Conservation (phyloP, 2,888 invertebrate species). For the Sesia apiformis region DNA sequence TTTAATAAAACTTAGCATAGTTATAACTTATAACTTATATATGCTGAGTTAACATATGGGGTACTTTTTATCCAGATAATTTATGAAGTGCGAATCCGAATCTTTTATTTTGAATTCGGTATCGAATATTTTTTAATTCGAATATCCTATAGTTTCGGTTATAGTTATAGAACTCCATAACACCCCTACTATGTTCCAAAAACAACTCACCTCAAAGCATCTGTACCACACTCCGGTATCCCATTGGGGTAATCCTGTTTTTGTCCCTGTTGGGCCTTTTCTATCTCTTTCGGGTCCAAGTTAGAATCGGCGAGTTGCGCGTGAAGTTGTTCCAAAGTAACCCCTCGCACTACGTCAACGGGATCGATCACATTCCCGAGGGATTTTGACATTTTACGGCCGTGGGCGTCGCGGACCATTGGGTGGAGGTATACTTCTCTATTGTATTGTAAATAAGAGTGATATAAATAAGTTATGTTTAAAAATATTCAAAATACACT, state of each 20-base stretch:
- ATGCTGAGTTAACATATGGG: too few species aligned
- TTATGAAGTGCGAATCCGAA: too few species aligned
- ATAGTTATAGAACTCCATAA: too few species aligned
- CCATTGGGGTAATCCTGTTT: constrained; percentile 88
- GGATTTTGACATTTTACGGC: constrained; percentile 99
- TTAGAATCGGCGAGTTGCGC: constrained; percentile 84
- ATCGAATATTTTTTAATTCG: too few species aligned
- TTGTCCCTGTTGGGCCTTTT: constrained; percentile 83
- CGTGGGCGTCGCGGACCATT: constrained; percentile 97
- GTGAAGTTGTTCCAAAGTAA: constrained; percentile 86
- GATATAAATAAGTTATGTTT: too few species aligned
- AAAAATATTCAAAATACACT: too few species aligned
- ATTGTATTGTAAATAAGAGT: constrained; percentile 3
- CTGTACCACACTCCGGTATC: constrained; percentile 98
- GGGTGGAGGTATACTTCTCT: constrained; percentile 95
- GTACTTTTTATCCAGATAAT: too few species aligned
- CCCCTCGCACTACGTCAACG: constrained; percentile 93
- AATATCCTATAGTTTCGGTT: too few species aligned
- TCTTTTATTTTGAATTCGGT: too few species aligned
- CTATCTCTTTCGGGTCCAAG: constrained; percentile 88
- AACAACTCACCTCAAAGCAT: constrained; percentile 86
- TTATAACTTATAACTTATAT: too few species aligned
- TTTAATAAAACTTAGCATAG: too few species aligned
- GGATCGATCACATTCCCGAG: constrained; percentile 99
- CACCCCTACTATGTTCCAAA: background rate